Conservation (phyloP, 1,140 invertebrate species). For the Planococcus citri region DNA sequence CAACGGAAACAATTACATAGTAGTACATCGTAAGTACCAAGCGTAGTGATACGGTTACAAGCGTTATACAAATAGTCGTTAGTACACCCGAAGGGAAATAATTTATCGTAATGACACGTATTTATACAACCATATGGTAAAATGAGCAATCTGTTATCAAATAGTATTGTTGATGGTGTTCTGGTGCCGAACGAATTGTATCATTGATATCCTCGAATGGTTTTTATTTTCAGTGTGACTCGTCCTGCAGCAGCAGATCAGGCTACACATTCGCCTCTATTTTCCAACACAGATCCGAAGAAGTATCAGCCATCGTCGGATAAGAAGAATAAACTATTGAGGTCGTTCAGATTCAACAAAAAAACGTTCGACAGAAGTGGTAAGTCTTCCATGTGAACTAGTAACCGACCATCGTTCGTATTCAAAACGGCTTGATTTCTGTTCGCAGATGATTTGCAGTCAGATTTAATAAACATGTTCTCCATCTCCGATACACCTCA, state of each 20-base stretch:
- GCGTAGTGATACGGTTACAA: background rate
- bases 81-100: background rate
- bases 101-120: background rate
- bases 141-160: too few relatives aligned
- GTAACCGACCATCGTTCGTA: too few relatives aligned
- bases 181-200: too few relatives aligned
- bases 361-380: conserved; percentile 50
- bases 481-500: conserved; percentile 29
- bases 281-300: conserved; percentile 32
- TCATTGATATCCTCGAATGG: too few relatives aligned
- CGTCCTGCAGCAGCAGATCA: background rate
- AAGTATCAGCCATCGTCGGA: conserved; percentile 67
- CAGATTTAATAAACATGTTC: conserved; percentile 36
- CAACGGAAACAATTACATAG: conserved; percentile 46
- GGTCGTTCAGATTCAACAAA: conserved; percentile 61
- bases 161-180: too few relatives aligned
- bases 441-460: conserved; percentile 39
- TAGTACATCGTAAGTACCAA: conserved; percentile 24
- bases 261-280: background rate
- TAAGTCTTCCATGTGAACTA: conserved; percentile 28
- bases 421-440: background rate
- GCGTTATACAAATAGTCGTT: background rate
- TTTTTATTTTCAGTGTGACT: background rate
- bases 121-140: background rate
- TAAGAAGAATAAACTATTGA: conserved; percentile 64